These are phyloP conservation scores for Aphelinus certus DNA, from an alignment of 1,140 invertebrate species.

Conservation along the genomic window DNA sequence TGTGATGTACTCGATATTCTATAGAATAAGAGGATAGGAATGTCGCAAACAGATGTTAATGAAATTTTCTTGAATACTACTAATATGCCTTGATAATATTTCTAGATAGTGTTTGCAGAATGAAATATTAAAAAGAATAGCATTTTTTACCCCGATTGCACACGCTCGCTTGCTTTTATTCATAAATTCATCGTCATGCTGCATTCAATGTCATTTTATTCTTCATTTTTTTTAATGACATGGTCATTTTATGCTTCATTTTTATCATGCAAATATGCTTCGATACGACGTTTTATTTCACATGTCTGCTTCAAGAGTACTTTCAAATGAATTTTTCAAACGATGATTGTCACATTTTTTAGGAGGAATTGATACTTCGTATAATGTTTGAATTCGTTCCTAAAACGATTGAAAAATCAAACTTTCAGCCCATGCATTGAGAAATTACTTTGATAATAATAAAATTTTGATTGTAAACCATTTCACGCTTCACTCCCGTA, in stretches of 20 bases:
- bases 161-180: slow-evolving; percentile 35
- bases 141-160: slow-evolving; percentile 22
- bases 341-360: slow-evolving; percentile 3
- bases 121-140: background rate
- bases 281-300: slow-evolving; percentile 25
- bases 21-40: background rate
- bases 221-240: background rate
- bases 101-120: too few species aligned
- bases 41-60: background rate
- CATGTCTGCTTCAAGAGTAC: slow-evolving; percentile 24
- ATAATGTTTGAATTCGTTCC: too few species aligned
- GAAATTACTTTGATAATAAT: slow-evolving; percentile 1
- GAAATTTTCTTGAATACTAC: too few species aligned
- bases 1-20: background rate
- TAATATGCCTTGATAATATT: too few species aligned
- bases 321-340: background rate
- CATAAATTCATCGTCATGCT: slow-evolving; percentile 30
- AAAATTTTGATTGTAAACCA: background rate
- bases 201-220: slow-evolving; percentile 23
- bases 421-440: background rate
- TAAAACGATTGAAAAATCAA: too few species aligned
- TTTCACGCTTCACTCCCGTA: too few species aligned
- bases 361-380: background rate
- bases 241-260: slow-evolving; percentile 8
- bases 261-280: slow-evolving; percentile 27